phyloP scores from a whole-genome alignment of 2,113 vertebrate species.

The Taxidea taxus region DNA sequence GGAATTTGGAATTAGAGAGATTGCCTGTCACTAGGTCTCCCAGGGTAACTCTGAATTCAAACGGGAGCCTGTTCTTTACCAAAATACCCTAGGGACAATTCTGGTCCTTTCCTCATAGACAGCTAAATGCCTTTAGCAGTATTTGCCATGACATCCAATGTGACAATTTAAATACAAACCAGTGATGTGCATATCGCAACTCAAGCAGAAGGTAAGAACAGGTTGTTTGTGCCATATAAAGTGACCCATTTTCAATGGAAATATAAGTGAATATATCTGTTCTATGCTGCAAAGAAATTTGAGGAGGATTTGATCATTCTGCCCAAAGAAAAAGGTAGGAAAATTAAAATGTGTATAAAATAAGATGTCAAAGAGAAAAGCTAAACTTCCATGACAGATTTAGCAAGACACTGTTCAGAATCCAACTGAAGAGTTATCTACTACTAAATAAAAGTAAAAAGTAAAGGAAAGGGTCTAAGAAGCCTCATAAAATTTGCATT shows the following conservation, averaged over 20 bases:
- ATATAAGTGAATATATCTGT: constrained; percentile 21
- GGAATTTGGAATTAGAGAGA: constrained; percentile 50
- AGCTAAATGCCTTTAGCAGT: constrained; percentile 44
- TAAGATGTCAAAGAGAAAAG: constrained; percentile 41
- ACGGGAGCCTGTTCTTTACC: constrained; percentile 45
- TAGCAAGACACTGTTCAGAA: background rate
- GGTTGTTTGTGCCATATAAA: background rate
- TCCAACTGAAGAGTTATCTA: background rate
- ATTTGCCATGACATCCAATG: constrained; percentile 33
- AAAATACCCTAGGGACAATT: constrained; percentile 51
- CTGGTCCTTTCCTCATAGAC: constrained; percentile 55
- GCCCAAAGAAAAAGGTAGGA: background rate
- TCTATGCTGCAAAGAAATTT: background rate
- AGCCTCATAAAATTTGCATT: background rate
- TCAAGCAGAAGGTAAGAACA: constrained; percentile 50
- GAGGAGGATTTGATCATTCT: background rate
- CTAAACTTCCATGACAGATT: background rate
- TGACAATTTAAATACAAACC: constrained; percentile 59
- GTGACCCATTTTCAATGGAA: constrained; percentile 44
- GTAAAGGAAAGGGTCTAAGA: background rate
- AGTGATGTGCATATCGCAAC: constrained; percentile 9
- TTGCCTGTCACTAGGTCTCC: constrained; percentile 29
- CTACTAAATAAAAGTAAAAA: constrained; percentile 5
- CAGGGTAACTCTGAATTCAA: constrained; percentile 31
- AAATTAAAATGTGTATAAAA: constrained; percentile 32